Evolutionary conservation across 2,888 invertebrate genomes (phyloP), one percentile per base, ranked within the genome.

Genomic region (Flexamia atlantica): DNA sequence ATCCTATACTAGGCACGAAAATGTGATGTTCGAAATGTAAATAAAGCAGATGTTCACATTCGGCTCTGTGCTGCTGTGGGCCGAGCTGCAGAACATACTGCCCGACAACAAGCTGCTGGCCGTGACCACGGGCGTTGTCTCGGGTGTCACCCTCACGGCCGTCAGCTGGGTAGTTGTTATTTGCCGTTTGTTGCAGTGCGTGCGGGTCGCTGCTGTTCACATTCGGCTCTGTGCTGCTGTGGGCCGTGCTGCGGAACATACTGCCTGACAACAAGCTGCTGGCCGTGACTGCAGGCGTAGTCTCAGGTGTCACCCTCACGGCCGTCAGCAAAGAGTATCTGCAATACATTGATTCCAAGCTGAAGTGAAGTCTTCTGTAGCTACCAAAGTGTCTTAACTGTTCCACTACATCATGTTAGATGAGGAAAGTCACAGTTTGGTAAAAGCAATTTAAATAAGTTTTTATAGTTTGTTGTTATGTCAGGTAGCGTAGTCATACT

Each of bases 1-100:
- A n/a, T n/a, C n/a, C n/a, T n/a, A n/a, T n/a, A n/a, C n/a, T n/a
- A n/a, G n/a, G n/a, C n/a, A n/a, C n/a, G n/a, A n/a, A n/a, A n/a
- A n/a, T n/a, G n/a, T n/a, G n/a, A n/a, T n/a, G n/a, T n/a, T n/a
- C n/a, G n/a, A n/a, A n/a, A n/a, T n/a, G n/a, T n/a, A n/a, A n/a
- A n/a, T n/a, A n/a, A n/a, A n/a, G n/a, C n/a, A n/a, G 10, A 92
- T 98, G 28, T 96, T 98, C 92, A 97, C 97, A 86, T 94, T 98
- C 89, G 98, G 98, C 17, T 97, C 97, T 0, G 95, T 98, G 70
- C 92, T 98, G 84, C 91, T 95, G 86, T 97, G 50, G 98, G 84
- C 91, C 95, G 86, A 97, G 50, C 90, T 96, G 57, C 94, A 97
- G 89, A 95, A 95, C 87, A 91, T 96, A 50, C 91, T 97, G 70